Base-by-base conservation (phyloP, 2,113 vertebrate species). In the Phainopepla nitens region DNA sequence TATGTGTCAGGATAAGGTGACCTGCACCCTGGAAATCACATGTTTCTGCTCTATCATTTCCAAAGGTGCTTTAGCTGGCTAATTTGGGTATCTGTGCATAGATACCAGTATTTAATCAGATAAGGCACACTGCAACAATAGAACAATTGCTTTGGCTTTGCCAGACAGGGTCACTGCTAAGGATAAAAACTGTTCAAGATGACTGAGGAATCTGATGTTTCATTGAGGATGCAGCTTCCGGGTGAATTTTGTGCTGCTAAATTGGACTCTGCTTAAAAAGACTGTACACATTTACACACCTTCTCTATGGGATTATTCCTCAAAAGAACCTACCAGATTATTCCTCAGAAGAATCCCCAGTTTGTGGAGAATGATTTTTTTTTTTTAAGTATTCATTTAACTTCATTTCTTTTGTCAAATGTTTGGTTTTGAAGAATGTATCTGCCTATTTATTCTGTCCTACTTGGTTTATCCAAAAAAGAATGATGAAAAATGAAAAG, bases 21-120 rank as follows among this genome's bases (percentile, higher is more conserved):
- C 5, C 39, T 90, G 70, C 29, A 23, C 39, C 56, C 56, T 94
- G 73, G 70, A 47, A 50, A 47, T 24, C 61, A 57, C 4, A 0
- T 69, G 78, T 64, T 81, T 68, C 69, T 66, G 17, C 19, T 50
- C 33, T 24, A 0, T 68, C 4, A 20, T 58, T 82, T 62, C 36
- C 66, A 76, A 5, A 86, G 61, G 66, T 60, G 71, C 33, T 76
- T 42, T 39, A 72, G 45, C 14, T 89, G 41, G 57, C 25, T 72
- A n/a, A 51, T 56, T 49, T 0, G 0, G 13, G 4, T 89, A 45
- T 89, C 57, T 80, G 2, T 47, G 49, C 6, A 2, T 45, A 81
- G 58, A 33, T 92, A 76, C 2, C 57, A 25, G 50, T 15, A 17
- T 57, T 60, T 71, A 36, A 72, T 83, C 35, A 64, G 58, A 41